These are phyloP conservation scores for Coregonus sp. DNA, from an alignment of 2,797 vertebrate genomes.

Conservation along the genomic window DNA sequence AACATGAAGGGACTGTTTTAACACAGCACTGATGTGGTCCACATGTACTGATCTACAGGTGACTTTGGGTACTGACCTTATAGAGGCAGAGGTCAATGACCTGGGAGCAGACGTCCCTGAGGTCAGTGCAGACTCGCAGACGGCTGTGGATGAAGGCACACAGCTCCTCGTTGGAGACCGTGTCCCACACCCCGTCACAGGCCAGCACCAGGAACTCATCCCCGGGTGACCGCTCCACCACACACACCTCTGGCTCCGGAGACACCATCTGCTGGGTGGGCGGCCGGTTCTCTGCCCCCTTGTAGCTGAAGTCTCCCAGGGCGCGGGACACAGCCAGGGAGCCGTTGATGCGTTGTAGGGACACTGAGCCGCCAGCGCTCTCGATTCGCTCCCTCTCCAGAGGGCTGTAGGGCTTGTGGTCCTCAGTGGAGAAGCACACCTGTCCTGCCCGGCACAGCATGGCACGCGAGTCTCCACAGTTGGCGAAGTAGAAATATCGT, in stretches of 20 bases:
- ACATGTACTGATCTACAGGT: background rate
- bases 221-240: constrained; percentile 71
- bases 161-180: constrained; percentile 77
- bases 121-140: constrained; percentile 76
- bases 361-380: constrained; percentile 78
- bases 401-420: constrained; percentile 81
- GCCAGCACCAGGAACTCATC: constrained; percentile 86
- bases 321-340: constrained; percentile 84
- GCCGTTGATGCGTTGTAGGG: constrained; percentile 79
- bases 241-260: constrained; percentile 81
- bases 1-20: background rate
- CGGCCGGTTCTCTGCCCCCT: constrained; percentile 76
- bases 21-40: background rate
- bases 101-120: constrained; percentile 80
- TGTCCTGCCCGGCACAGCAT: constrained; percentile 74
- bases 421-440: constrained; percentile 81
- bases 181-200: constrained; percentile 85
- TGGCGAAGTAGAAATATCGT: constrained; percentile 78
- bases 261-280: constrained; percentile 82
- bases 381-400: constrained; percentile 82
- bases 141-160: constrained; percentile 79
- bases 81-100: constrained; percentile 84
- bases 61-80: constrained; percentile 72
- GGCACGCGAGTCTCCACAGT: constrained; percentile 80
- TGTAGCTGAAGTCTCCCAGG: constrained; percentile 84